Conservation (phyloP, 2,113 vertebrate genomes). For the Myrmecobius fasciatus region DNA sequence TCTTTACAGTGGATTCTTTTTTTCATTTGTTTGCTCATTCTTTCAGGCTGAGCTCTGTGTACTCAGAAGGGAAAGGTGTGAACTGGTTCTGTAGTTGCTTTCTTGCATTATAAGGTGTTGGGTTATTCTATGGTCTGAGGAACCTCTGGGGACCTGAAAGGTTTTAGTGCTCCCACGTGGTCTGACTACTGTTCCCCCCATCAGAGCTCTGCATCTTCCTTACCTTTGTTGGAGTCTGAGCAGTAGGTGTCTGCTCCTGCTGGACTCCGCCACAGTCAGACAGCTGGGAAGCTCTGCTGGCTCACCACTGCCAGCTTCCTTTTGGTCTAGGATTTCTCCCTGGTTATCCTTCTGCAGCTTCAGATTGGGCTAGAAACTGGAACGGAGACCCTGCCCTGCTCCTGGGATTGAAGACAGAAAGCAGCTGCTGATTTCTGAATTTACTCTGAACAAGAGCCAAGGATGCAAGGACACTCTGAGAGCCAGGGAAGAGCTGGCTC, state of each 20-base stretch:
- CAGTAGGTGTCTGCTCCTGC: too few species aligned
- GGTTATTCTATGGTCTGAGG: too few species aligned
- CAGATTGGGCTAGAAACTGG: not conserved
- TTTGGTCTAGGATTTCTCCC: not conserved
- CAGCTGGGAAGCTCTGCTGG: not conserved
- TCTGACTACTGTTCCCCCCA: not conserved
- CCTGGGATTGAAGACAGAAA: not conserved
- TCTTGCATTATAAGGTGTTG: not conserved
- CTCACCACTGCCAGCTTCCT: not conserved
- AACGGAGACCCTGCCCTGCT: not conserved
- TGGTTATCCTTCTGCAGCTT: not conserved
- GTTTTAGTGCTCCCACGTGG: not conserved
- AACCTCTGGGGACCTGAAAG: not conserved
- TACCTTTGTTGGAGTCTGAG: not conserved
- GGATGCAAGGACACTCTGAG: not conserved
- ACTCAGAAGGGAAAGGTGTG: not conserved
- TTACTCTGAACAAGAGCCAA: not conserved
- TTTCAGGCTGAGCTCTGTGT: not conserved
- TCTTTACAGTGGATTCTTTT: not conserved
- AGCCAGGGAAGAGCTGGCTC: not conserved
- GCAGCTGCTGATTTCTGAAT: not conserved
- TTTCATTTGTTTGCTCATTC: not conserved
- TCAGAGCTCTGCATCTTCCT: too few species aligned
- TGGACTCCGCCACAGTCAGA: not conserved
- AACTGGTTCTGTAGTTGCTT: not conserved